A percentile compares a stretch with the other conserved stretches of the same genome.
Evolutionary conservation across 1,140 invertebrate genomes (phyloP).

Genomic region (Daktulosphaira vitifoliae): DNA sequence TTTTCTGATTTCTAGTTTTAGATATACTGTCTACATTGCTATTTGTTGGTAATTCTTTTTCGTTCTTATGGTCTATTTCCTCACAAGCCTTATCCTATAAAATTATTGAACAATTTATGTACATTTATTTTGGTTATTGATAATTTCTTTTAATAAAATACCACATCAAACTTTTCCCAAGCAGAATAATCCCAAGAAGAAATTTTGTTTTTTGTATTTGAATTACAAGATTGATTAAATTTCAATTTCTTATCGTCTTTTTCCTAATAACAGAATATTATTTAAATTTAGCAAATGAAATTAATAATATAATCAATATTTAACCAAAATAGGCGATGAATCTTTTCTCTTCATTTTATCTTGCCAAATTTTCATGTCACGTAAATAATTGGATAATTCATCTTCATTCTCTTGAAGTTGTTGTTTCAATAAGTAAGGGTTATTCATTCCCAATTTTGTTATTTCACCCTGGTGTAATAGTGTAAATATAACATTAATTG

Average conservation of each 20-base stretch:
- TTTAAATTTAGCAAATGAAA: conserved; percentile 35
- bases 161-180: conserved; percentile 76
- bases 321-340: too few relatives aligned
- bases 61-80: not conserved
- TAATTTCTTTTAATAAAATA: conserved; percentile 43
- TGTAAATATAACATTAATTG: too few relatives aligned
- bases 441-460: conserved; percentile 39
- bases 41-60: not conserved
- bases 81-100: conserved; percentile 11
- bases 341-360: conserved; percentile 75
- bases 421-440: conserved; percentile 55
- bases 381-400: conserved; percentile 61
- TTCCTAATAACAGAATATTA: conserved; percentile 47
- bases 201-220: conserved; percentile 37
- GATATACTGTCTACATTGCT: not conserved
- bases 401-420: conserved; percentile 62
- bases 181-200: conserved; percentile 55
- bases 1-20: too few relatives aligned
- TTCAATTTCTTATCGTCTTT: conserved; percentile 38
- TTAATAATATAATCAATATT: conserved; percentile 37
- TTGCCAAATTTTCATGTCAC: conserved; percentile 75
- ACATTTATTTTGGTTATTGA: not conserved
- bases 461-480: too few relatives aligned
- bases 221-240: conserved; percentile 43
- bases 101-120: not conserved